Conservation (phyloP, 2,113 vertebrate species). For the Barnardius zonarius region DNA sequence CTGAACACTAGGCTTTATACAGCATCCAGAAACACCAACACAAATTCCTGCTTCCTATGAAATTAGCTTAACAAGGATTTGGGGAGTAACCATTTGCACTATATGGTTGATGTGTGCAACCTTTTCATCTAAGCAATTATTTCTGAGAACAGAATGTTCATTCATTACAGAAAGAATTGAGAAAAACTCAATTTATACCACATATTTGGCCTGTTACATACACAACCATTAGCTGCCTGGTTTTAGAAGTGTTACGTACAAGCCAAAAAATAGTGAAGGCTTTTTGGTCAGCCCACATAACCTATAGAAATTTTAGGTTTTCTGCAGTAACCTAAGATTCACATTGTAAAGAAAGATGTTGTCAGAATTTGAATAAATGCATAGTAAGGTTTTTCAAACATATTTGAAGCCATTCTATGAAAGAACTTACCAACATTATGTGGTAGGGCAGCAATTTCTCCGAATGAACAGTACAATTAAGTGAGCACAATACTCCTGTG, state of each 20-base stretch:
- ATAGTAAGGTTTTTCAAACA: neutral
- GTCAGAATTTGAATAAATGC: neutral
- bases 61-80: constrained; percentile 49
- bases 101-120: neutral
- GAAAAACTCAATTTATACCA: constrained; percentile 16
- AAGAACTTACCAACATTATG: neutral
- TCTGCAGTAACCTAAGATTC: neutral
- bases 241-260: neutral
- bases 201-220: neutral
- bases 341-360: neutral
- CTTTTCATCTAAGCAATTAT: constrained; percentile 61
- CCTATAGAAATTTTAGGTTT: neutral
- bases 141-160: constrained; percentile 66
- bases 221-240: neutral
- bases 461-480: neutral
- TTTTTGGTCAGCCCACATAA: neutral
- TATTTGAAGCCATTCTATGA: neutral
- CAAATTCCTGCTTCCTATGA: constrained; percentile 42
- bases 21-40: constrained; percentile 48
- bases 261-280: neutral
- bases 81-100: constrained; percentile 14
- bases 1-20: neutral
- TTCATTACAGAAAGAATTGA: constrained; percentile 45
- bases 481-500: neutral
- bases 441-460: neutral